These are phyloP conservation scores for Sebastes umbrosus DNA, from an alignment of 2,797 vertebrate species.

Conservation along the genomic window DNA sequence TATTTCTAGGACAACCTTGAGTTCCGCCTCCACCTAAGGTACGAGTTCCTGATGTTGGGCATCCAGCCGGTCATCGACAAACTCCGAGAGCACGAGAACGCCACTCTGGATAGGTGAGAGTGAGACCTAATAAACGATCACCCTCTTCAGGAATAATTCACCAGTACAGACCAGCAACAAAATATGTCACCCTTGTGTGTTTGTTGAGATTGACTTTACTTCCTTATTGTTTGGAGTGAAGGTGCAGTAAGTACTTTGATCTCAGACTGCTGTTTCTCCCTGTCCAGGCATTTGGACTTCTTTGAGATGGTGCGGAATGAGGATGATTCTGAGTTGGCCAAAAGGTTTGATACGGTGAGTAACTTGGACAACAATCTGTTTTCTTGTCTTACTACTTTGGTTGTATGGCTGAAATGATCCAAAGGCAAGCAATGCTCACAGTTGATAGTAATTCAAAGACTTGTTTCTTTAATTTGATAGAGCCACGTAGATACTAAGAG, in stretches of 20 bases:
- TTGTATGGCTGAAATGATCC: background rate
- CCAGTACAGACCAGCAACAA: background rate
- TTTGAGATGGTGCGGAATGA: conserved; percentile 99
- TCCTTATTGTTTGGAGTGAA: background rate
- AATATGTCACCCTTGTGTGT: background rate
- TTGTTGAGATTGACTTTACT: background rate
- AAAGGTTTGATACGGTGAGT: conserved; percentile 92
- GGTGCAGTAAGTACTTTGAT: background rate
- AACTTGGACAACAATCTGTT: background rate
- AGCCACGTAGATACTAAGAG: conserved; percentile 96
- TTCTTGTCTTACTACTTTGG: background rate
- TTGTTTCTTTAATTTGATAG: conserved; percentile 68
- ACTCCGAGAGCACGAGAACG: conserved; percentile 93
- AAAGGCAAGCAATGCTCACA: background rate
- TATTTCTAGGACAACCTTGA: conserved; percentile 92
- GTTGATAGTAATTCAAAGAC: background rate
- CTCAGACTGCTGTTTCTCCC: background rate
- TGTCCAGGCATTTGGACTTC: conserved; percentile 93
- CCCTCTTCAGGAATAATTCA: background rate
- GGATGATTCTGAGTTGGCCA: conserved; percentile 94
- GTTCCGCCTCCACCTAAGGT: conserved; percentile 95
- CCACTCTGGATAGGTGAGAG: conserved; percentile 92
- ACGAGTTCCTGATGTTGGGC: conserved; percentile 97
- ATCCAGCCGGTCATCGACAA: conserved; percentile 98
- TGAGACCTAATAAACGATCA: background rate